Base-by-base conservation (phyloP, 2,797 vertebrate species). In the Fratercula arctica region DNA sequence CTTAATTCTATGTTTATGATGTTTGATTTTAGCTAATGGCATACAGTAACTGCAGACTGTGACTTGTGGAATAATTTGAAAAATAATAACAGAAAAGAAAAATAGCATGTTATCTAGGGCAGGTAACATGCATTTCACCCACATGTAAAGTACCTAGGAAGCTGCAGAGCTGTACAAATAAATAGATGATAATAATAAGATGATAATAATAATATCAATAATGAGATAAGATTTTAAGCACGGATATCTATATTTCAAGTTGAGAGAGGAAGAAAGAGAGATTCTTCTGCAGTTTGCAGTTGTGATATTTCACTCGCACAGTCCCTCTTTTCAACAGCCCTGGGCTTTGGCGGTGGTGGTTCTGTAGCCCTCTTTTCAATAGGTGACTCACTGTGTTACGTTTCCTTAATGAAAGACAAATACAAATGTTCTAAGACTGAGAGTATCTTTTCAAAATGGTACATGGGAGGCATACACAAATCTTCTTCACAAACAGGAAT, bases 351-450 rank as follows among this genome's bases (percentile, higher is more conserved):
- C 33, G 28, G 51, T 43, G 72, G 12, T 48, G 5, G 29, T 43
- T 94, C 77, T 69, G 37, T 39, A 79, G 56, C 9, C 23, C 43
- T 60, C 16, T 75, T 94, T 88, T 93, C 61, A 91, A 59, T 8
- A 79, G 59, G 46, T 92, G 73, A 91, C 46, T 89, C 75, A 86
- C n/a, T 43, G 74, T 16, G 29, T 56, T 85, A 69, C 10, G 29
- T 89, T 93, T 95, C 91, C 76, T 93, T 90, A 88, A 80, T 79
- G 53, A 76, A 88, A 93, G 78, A 89, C 31, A 92, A 93, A 93
- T 61, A 94, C 16, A 82, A 79, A 74, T 43, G 21, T 85, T 95
- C 51, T 81, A 63, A 94, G 43, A 66, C 16, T 41, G 68, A 67
- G 76, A 67, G 7, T 33, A 50, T 68, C n/a, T 92, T 90, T 96